phyloP scores from a whole-genome alignment of 1,140 invertebrate genomes.

The Saccostrea cuccullata region DNA sequence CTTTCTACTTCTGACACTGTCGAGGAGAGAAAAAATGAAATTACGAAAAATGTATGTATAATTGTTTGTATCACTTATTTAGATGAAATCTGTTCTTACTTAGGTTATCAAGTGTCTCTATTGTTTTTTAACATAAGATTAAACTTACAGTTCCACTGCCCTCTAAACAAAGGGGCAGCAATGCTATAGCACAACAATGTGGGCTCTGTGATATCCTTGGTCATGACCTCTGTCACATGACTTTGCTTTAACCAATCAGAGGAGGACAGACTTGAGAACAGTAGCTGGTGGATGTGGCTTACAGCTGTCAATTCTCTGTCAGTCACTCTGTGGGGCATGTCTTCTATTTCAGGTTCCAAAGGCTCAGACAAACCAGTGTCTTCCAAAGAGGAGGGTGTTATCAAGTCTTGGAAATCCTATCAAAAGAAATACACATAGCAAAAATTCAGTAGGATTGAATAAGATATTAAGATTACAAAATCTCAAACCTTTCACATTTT shows the following conservation, averaged over 20 bases:
- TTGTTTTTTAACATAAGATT: no score
- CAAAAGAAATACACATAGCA: conserved; percentile 26
- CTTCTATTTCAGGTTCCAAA: conserved; percentile 44
- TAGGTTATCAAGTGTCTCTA: no score
- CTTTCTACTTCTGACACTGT: conserved; percentile 62
- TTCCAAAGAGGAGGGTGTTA: conserved; percentile 60
- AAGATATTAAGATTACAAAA: no score
- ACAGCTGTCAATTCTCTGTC: conserved; percentile 74
- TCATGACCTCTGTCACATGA: conserved; percentile 23
- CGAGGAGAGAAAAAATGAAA: not conserved
- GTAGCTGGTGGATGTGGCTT: conserved; percentile 65
- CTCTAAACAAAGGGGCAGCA: conserved; percentile 47
- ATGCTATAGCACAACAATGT: conserved; percentile 64
- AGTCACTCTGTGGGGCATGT: conserved; percentile 61
- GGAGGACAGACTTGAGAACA: conserved; percentile 65
- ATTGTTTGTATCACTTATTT: no score
- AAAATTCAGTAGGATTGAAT: no score
- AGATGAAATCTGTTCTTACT: no score
- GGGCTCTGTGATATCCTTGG: conserved; percentile 61
- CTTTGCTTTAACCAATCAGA: conserved; percentile 67
- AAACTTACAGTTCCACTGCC: conserved; percentile 28
- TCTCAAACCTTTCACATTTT: not conserved
- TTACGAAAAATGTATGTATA: no score
- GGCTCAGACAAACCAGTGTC: conserved; percentile 54
- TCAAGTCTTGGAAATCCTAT: conserved; percentile 77